phyloP scores from a whole-genome alignment of 30 jellyfish, hydroid and myxozoan genomes.

The Hydra vulgaris region DNA sequence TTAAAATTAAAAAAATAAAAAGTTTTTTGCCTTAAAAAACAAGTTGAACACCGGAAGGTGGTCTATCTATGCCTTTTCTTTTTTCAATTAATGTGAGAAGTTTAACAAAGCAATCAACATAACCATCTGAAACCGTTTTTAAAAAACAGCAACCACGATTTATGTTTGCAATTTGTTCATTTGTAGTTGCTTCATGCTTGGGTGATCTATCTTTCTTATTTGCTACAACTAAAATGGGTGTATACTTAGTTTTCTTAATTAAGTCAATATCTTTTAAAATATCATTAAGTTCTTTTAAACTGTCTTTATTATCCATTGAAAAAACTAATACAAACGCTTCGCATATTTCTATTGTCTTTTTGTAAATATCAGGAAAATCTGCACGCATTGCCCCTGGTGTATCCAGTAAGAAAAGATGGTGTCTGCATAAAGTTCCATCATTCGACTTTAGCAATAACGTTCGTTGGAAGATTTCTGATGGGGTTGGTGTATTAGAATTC shows the following conservation, averaged over 20 bases:
- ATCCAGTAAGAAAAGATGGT: conserved; percentile 17
- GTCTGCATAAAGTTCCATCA: conserved; percentile 22
- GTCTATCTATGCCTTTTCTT: conserved; percentile 24
- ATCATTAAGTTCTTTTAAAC: conserved; percentile 14
- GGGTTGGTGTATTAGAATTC: conserved; percentile 8
- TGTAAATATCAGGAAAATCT: conserved; percentile 14
- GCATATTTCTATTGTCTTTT: conserved; percentile 14
- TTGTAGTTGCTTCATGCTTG: neutral
- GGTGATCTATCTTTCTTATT: conserved; percentile 14
- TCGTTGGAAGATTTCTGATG: conserved; percentile 17
- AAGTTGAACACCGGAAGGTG: conserved; percentile 21
- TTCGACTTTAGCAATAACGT: neutral
- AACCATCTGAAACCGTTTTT: conserved; percentile 1
- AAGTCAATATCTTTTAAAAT: conserved; percentile 17
- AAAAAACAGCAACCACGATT: conserved; percentile 30
- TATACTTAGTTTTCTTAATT: neutral
- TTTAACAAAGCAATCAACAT: conserved; percentile 13
- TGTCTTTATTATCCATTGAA: conserved; percentile 17
- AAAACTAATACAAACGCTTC: conserved; percentile 28
- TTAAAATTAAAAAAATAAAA: no score
- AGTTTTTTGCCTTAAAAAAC: no score
- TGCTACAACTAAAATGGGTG: conserved; percentile 25
- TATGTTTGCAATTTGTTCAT: conserved; percentile 11
- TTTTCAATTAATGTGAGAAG: conserved; percentile 12
- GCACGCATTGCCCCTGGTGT: conserved; percentile 20